Percentiles rank a stretch among this genome's conserved stretches.
These are phyloP conservation scores for Orientallactaga sibirica DNA, from an alignment of 2,797 vertebrate species.

Conservation along the genomic window DNA sequence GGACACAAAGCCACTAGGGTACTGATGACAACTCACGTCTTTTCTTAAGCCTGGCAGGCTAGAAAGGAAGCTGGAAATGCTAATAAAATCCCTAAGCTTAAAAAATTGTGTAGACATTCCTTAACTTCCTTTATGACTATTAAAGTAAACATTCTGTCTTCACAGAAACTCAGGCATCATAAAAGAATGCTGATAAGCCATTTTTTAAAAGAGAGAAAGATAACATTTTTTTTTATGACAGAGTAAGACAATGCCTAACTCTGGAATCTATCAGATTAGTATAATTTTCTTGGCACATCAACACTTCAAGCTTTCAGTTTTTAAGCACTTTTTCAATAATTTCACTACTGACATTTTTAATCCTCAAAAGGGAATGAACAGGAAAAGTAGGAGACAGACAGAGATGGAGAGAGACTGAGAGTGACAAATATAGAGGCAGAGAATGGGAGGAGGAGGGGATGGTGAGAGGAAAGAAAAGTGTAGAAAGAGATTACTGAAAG, in stretches of 20 bases:
- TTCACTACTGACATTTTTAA: slow-evolving; percentile 2
- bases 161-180: not conserved
- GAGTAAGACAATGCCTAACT: not conserved
- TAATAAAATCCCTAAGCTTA: not conserved
- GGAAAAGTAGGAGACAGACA: not conserved
- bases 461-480: no score
- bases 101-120: not conserved
- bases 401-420: no score
- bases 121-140: slow-evolving; percentile 22
- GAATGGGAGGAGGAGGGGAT: no score
- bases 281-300: not conserved
- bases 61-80: not conserved
- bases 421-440: no score
- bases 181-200: not conserved
- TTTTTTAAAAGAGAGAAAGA: not conserved
- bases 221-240: slow-evolving; percentile 19
- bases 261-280: slow-evolving; percentile 28
- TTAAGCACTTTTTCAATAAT: slow-evolving; percentile 54
- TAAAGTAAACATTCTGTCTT: slow-evolving; percentile 42
- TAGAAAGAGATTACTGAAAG: no score
- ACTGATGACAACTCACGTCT: not conserved
- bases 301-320: not conserved
- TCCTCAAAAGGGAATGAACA: not conserved
- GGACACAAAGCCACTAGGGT: not conserved
- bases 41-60: not conserved